Evolutionary conservation across 2,888 invertebrate species (phyloP).

Genomic region (Stramonita haemastoma): DNA sequence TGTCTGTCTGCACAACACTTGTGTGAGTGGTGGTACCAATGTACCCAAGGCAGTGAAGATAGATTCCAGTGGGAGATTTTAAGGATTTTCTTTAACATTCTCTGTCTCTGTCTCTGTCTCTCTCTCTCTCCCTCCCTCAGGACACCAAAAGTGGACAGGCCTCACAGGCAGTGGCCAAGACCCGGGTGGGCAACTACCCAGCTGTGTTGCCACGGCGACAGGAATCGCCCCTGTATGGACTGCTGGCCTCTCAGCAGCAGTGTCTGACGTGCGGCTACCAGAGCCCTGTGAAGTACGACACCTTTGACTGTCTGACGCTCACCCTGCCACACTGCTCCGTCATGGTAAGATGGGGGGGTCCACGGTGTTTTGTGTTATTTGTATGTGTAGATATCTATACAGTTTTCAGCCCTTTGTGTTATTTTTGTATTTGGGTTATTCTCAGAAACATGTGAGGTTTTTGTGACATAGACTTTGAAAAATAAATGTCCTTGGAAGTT

Average conservation of each 20-base stretch:
- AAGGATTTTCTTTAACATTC: too few relatives aligned
- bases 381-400: too few relatives aligned
- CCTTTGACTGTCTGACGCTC: conserved; percentile 92
- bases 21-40: not conserved
- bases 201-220: conserved; percentile 67
- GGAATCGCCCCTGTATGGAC: conserved; percentile 85
- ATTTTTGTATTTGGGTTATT: too few relatives aligned
- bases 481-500: too few relatives aligned
- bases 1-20: too few relatives aligned
- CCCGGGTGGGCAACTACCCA: conserved; percentile 60
- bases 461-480: too few relatives aligned
- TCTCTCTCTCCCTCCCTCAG: conserved; percentile 41
- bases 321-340: conserved; percentile 77
- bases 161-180: conserved; percentile 57
- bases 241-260: conserved; percentile 86
- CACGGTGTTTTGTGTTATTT: too few relatives aligned
- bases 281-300: conserved; percentile 93
- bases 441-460: too few relatives aligned
- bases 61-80: too few relatives aligned
- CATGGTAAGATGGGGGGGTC: conserved; percentile 58
- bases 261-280: conserved; percentile 86
- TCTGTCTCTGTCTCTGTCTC: too few relatives aligned
- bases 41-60: too few relatives aligned
- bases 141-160: conserved; percentile 60
- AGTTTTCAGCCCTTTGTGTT: too few relatives aligned